Conservation (phyloP, 2,888 invertebrate species). For the Leucophora obtusa region DNA sequence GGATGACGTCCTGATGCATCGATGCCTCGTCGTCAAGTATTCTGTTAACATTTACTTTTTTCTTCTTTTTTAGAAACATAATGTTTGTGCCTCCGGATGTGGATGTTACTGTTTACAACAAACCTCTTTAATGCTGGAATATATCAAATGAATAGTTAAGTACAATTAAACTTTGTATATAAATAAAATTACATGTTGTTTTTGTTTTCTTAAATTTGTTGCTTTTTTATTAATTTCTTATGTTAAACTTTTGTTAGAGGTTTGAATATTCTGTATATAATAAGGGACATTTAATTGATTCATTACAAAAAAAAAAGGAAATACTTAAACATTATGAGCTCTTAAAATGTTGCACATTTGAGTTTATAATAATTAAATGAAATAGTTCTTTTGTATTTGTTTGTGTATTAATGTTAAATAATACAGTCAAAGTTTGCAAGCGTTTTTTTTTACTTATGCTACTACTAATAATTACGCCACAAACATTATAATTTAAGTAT, state of each 20-base stretch:
- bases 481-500: conserved; percentile 27
- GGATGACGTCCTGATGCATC: too few species aligned
- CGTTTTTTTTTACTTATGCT: conserved; percentile 27
- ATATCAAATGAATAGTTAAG: conserved; percentile 56
- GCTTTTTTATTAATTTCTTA: conserved; percentile 15
- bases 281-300: conserved; percentile 39
- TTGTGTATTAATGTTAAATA: background rate
- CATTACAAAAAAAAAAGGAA: conserved; percentile 30
- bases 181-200: conserved; percentile 5
- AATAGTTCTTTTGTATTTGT: conserved; percentile 8
- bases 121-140: conserved; percentile 78
- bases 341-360: conserved; percentile 50
- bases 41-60: background rate
- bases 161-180: background rate
- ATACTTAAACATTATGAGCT: conserved; percentile 46
- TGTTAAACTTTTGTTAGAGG: background rate
- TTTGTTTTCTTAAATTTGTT: conserved; percentile 11
- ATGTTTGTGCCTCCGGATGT: conserved; percentile 93
- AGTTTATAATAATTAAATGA: conserved; percentile 32
- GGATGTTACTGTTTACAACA: conserved; percentile 92
- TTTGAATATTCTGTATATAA: conserved; percentile 18
- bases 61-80: conserved; percentile 80
- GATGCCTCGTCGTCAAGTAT: too few species aligned
- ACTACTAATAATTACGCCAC: conserved; percentile 31
- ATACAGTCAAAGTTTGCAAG: conserved; percentile 23